Percentiles rank a stretch among this genome's conserved stretches.
These are phyloP conservation scores for Diceros bicornis DNA, from an alignment of 2,797 vertebrate species.

Conservation along the genomic window DNA sequence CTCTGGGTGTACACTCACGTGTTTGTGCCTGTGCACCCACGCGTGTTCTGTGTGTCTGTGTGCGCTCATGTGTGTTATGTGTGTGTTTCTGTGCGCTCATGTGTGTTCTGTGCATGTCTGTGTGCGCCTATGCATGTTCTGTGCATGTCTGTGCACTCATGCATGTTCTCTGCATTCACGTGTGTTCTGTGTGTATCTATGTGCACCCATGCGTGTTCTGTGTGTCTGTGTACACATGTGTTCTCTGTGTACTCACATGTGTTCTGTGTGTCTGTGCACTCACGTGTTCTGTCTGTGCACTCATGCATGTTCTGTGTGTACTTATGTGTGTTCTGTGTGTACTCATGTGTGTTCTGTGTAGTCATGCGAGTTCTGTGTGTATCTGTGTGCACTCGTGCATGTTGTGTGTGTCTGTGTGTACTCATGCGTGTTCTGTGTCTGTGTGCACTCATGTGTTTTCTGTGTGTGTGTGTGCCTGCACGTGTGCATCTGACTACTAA, in stretches of 20 bases:
- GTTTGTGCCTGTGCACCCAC: too few species aligned
- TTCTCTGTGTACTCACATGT: too few species aligned
- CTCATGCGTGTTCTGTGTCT: too few species aligned
- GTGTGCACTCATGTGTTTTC: not conserved
- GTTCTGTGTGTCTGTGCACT: too few species aligned
- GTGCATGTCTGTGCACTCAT: not conserved
- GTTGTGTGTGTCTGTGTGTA: not conserved
- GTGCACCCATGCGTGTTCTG: rapidly evolving
- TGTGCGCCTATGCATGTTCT: too few species aligned
- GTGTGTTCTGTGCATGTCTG: not conserved
- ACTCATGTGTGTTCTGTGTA: not conserved
- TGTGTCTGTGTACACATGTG: too few species aligned
- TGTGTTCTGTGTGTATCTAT: too few species aligned
- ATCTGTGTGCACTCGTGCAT: not conserved
- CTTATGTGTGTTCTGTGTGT: not conserved
- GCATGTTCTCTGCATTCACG: too few species aligned
- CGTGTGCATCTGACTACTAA: not conserved
- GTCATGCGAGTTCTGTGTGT: not conserved
- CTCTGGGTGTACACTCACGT: rapidly evolving
- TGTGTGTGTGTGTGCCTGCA: rapidly evolving
- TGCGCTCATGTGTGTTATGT: too few species aligned
- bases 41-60: too few species aligned
- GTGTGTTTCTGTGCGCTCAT: too few species aligned
- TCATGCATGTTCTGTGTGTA: not conserved
- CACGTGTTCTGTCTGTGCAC: not conserved